Evolutionary conservation across 2,113 vertebrate genomes (phyloP), one percentile per base, ranked within the genome.

Genomic region (Grammomys surdaster): DNA sequence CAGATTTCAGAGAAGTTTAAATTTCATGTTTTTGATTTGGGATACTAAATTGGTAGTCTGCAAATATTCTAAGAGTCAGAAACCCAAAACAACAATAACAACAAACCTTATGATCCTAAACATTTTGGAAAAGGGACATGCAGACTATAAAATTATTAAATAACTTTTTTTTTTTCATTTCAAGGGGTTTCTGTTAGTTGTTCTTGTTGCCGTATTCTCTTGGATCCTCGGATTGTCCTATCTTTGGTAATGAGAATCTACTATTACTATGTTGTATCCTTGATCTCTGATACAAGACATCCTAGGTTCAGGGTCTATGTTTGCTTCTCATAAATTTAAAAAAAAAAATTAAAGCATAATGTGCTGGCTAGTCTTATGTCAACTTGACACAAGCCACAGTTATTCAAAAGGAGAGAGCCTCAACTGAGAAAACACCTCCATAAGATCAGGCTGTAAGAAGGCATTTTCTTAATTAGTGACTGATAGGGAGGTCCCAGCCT

Each of bases 271-370:
- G 81, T 82, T 63, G 43, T 86, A 92, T 92, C 63, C 40, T 93
- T 87, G 22, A 51, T 93, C 89, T 82, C 72, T 72, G 60, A 87
- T 13, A 89, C 9, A 89, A 60, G 48, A 63, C 76, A 94, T 8
- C 7, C 28, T 65, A 89, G 13, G 73, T 8, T 95, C 72, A 92
- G 60, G 20, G 78, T 54, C 4, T 69, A 73, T 46, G 46, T 73
- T 93, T 96, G 82, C 73, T 92, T 84, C 91, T 92, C 93, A 94
- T 76, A 96, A 81, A 86, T 13, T 31, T 58, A 88, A 54, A 81
- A 78, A 60, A 60, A 90, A 60, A 90, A 93, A 93, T 40, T 54
- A 92, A 67, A 91, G n/a, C 4, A 33, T 78, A 51, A 16, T 33
- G 28, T 51, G 46, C 48, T 54, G 77, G 77, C 9, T 33, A 36